phyloP scores from a whole-genome alignment of 2,797 vertebrate species.

The Florisuga fusca region DNA sequence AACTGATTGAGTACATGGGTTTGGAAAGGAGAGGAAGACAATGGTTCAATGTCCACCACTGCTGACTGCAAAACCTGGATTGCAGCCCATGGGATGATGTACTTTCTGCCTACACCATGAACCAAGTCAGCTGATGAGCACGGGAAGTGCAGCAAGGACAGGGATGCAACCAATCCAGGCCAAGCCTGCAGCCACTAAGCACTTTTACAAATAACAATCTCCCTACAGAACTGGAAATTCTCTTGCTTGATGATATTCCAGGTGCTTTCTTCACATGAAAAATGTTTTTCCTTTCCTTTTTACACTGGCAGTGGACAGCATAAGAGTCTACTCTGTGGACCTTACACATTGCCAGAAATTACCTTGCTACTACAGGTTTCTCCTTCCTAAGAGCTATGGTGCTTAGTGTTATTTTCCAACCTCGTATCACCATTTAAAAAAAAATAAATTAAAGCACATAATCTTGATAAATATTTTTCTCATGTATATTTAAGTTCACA shows the following conservation, averaged over 20 bases:
- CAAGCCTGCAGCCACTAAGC: background rate
- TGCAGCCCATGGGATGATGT: background rate
- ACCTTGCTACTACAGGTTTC: background rate
- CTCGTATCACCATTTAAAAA: background rate
- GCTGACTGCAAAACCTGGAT: background rate
- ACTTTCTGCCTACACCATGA: background rate
- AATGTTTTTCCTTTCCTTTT: background rate
- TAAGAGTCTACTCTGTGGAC: background rate
- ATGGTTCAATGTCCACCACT: rapidly evolving
- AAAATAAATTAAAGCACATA: background rate
- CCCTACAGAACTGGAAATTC: background rate
- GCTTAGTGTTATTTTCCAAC: background rate
- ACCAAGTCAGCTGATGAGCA: background rate
- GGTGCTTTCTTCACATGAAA: background rate
- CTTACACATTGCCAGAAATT: background rate
- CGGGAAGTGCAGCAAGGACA: background rate
- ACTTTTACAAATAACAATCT: background rate
- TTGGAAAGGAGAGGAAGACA: background rate
- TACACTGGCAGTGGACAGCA: background rate
- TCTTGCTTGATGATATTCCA: background rate
- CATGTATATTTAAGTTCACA: background rate
- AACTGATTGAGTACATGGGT: background rate
- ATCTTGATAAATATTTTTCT: background rate
- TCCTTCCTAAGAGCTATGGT: background rate
- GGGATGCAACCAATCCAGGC: rapidly evolving